A percentile compares a stretch with the other conserved stretches of the same genome.
These are phyloP conservation scores for Sternarchorhynchus goeldii DNA, from an alignment of 2,797 vertebrate genomes.

Conservation along the genomic window DNA sequence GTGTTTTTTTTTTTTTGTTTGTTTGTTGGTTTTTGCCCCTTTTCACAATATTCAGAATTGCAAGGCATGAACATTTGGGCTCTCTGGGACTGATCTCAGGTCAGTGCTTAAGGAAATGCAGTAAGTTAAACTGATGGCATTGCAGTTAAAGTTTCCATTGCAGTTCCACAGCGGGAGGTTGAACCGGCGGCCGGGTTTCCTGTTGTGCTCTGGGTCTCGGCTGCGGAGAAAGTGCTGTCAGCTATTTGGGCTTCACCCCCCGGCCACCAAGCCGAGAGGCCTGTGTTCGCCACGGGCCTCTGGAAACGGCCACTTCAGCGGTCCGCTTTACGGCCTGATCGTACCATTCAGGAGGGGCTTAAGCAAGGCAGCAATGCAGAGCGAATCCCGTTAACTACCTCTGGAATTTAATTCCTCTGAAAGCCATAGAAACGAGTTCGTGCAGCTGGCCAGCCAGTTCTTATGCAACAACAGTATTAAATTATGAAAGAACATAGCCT, in stretches of 20 bases:
- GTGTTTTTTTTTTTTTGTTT: background rate
- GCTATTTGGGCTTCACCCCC: conserved; percentile 52
- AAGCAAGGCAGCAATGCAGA: background rate
- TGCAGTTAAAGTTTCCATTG: conserved; percentile 30
- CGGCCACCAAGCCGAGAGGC: conserved; percentile 24
- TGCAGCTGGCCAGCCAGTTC: background rate
- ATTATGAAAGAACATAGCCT: background rate
- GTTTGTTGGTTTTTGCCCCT: background rate
- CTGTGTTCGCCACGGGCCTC: conserved; percentile 30
- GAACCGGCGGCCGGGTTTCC: conserved; percentile 69
- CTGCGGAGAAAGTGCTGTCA: conserved; percentile 62
- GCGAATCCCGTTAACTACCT: background rate
- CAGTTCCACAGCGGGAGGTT: conserved; percentile 60
- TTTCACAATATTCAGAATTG: background rate
- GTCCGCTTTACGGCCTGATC: conserved; percentile 29
- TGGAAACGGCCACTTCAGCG: conserved; percentile 49
- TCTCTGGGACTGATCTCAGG: background rate
- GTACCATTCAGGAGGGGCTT: background rate
- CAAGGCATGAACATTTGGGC: background rate
- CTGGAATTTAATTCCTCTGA: background rate
- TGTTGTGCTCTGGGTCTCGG: conserved; percentile 66
- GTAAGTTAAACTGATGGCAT: conserved; percentile 13
- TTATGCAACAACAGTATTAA: background rate
- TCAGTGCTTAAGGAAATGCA: conserved; percentile 8
- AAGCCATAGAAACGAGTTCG: background rate